phyloP scores from a whole-genome alignment of 2,888 invertebrate species.

The Tanaodytes sp. region DNA sequence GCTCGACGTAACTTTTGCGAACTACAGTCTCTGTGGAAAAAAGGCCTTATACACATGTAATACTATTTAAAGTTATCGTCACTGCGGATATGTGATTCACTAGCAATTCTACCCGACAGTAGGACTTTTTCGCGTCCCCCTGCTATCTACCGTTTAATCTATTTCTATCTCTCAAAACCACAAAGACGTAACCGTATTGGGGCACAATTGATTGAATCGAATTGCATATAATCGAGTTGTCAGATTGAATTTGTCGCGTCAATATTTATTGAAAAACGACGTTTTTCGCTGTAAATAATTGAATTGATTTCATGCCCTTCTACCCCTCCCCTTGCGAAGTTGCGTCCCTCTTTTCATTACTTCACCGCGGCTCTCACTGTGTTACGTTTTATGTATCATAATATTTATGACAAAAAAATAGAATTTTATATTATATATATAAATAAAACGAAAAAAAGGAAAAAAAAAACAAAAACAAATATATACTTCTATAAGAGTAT shows the following conservation, averaged over 20 bases:
- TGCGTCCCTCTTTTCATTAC: constrained; percentile 20
- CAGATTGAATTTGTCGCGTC: constrained; percentile 4
- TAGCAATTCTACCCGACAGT: constrained; percentile 36
- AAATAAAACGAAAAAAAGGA: too few species aligned
- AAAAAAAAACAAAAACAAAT: too few species aligned
- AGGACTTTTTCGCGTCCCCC: constrained; percentile 31
- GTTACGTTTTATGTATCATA: constrained; percentile 71
- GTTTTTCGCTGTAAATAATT: constrained; percentile 33
- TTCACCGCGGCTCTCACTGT: constrained; percentile 51
- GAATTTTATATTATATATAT: constrained; percentile 58
- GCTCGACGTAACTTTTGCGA: constrained; percentile 6
- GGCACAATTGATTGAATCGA: background rate
- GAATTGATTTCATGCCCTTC: constrained; percentile 18
- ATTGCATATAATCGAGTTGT: constrained; percentile 6
- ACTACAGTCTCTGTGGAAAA: constrained; percentile 29
- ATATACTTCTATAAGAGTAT: constrained; percentile 63
- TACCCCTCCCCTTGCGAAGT: constrained; percentile 9
- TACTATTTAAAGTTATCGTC: constrained; percentile 43
- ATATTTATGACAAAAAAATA: constrained; percentile 64
- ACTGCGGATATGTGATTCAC: constrained; percentile 43
- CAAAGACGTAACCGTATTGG: constrained; percentile 20
- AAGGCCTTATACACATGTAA: constrained; percentile 50
- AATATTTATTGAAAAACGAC: constrained; percentile 27
- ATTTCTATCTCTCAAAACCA: constrained; percentile 6
- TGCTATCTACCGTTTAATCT: too few species aligned